Conservation (phyloP, 1,140 invertebrate species). For the Bombus impatiens region DNA sequence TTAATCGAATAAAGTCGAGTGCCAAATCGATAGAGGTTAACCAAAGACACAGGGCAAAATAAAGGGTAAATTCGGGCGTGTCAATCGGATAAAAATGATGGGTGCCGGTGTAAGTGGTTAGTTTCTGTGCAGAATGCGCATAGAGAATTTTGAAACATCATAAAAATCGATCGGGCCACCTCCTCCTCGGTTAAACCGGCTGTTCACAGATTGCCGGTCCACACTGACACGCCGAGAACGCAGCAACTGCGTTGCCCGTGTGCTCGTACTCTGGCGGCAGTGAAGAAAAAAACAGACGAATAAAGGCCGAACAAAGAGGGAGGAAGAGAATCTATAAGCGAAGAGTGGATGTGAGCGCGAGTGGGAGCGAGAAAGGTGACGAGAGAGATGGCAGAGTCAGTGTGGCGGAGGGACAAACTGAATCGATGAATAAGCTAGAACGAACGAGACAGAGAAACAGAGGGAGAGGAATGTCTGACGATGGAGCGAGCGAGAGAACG, state of each 20-base stretch:
- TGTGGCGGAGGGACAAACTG: background rate
- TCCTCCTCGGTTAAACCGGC: constrained; percentile 41
- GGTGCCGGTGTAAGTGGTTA: constrained; percentile 1
- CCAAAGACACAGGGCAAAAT: background rate
- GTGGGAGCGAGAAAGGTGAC: background rate
- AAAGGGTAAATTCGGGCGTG: background rate
- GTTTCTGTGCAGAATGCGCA: constrained; percentile 44
- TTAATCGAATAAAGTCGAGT: background rate
- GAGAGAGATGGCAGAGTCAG: background rate
- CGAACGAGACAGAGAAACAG: background rate
- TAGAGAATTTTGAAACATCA: constrained; percentile 69
- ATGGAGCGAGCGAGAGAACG: background rate
- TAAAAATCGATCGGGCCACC: constrained; percentile 65
- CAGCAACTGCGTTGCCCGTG: constrained; percentile 2
- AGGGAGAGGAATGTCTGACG: background rate
- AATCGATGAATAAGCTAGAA: constrained; percentile 26
- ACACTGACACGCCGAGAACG: constrained; percentile 13
- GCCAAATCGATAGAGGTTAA: background rate
- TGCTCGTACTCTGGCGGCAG: background rate
- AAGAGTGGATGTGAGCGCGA: background rate
- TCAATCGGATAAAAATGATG: background rate
- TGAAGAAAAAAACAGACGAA: constrained; percentile 14
- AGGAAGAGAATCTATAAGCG: constrained; percentile 3
- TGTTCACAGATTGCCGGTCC: constrained; percentile 50
- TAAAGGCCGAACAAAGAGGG: background rate